A percentile compares a stretch with the other conserved stretches of the same genome.
These are phyloP conservation scores for Nomia melanderi DNA, from an alignment of 1,140 invertebrate genomes.

Conservation along the genomic window DNA sequence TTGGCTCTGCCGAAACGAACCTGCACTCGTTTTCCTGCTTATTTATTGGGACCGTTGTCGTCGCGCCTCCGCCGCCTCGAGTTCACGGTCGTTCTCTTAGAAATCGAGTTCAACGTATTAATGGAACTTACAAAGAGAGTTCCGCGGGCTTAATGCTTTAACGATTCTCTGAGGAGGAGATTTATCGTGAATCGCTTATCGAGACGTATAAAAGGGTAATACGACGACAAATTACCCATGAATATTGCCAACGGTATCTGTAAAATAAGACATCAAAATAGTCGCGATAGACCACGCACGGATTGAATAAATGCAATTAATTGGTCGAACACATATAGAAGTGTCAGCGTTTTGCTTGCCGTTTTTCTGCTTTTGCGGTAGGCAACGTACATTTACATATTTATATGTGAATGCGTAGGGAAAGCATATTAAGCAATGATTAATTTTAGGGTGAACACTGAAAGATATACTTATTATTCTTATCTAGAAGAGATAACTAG, in stretches of 20 bases:
- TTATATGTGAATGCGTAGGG: too few species aligned
- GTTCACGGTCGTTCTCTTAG: constrained; percentile 5
- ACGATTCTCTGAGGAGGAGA: neutral
- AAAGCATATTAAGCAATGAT: too few species aligned
- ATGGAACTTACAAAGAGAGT: neutral
- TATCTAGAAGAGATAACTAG: too few species aligned
- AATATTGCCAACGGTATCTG: neutral
- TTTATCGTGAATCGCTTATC: neutral
- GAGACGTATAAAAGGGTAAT: neutral
- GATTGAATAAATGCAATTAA: neutral
- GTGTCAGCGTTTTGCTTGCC: too few species aligned
- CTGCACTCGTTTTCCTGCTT: neutral
- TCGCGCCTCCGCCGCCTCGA: neutral
- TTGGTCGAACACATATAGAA: neutral
- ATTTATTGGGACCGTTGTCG: constrained; percentile 51
- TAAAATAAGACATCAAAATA: neutral
- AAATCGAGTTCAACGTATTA: neutral
- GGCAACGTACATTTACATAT: too few species aligned
- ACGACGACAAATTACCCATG: neutral
- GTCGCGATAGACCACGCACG: too few species aligned
- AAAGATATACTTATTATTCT: too few species aligned
- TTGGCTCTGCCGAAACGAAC: constrained; percentile 10
- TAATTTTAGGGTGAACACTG: too few species aligned
- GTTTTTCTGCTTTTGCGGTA: too few species aligned
- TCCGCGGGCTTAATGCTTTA: too few species aligned